Conservation (phyloP, 2,113 vertebrate species). For the Panthera uncia region DNA sequence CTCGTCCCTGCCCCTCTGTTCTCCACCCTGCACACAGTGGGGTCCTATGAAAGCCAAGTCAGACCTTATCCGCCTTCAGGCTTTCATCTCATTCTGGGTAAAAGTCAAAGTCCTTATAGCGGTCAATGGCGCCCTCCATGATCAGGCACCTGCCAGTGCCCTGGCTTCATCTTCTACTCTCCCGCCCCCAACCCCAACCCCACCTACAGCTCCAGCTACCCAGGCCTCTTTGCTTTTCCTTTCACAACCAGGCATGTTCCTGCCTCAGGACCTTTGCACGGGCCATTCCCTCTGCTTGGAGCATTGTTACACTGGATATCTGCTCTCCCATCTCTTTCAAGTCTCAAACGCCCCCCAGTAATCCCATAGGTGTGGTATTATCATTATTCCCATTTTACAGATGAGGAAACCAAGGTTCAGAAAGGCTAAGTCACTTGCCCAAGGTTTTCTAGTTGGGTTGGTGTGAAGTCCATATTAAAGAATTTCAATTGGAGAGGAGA, state of each 20-base stretch:
- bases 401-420: not conserved
- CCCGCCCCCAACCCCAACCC: fast-evolving
- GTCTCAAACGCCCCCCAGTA: not conserved
- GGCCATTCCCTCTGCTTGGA: not conserved
- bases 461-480: not conserved
- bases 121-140: fast-evolving
- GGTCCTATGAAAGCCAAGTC: not conserved
- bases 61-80: not conserved
- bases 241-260: not conserved
- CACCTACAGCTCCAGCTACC: fast-evolving
- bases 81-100: not conserved
- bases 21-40: not conserved
- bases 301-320: not conserved
- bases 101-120: not conserved
- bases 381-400: not conserved
- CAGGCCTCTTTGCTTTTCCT: not conserved
- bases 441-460: not conserved
- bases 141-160: fast-evolving
- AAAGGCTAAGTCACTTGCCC: not conserved
- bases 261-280: not conserved
- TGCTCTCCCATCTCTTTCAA: not conserved
- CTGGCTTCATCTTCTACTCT: not conserved
- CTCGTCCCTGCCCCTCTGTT: not conserved
- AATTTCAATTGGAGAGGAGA: not conserved
- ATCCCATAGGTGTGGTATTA: not conserved